Conservation (phyloP, 2,113 vertebrate species). For the Seriola dumerili region DNA sequence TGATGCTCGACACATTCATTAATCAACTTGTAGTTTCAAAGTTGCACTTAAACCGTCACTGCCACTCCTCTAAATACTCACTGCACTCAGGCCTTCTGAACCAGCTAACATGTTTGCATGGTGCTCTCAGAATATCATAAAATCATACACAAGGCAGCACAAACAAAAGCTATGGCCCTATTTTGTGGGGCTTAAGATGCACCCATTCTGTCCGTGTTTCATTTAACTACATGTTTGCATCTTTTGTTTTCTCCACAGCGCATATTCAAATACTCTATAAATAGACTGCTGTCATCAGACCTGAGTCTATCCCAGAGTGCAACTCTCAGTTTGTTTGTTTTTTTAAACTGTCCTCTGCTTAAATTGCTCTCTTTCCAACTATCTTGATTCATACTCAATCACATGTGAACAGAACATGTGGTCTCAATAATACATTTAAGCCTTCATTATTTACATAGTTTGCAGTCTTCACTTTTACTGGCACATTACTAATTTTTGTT, state of each 20-base stretch:
- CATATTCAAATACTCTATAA: conserved; percentile 48
- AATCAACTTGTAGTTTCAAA: background rate
- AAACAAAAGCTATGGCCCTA: background rate
- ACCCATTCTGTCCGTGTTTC: conserved; percentile 6
- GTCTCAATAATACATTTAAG: too few species aligned
- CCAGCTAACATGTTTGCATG: conserved; percentile 10
- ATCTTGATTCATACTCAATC: too few species aligned
- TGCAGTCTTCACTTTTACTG: background rate
- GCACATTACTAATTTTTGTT: background rate
- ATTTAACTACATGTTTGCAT: conserved; percentile 37
- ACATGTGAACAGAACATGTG: too few species aligned
- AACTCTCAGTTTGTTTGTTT: background rate
- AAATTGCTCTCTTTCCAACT: too few species aligned
- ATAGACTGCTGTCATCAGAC: conserved; percentile 37
- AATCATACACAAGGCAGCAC: background rate
- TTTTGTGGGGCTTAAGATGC: background rate
- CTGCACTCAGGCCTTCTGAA: background rate
- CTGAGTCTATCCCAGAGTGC: background rate
- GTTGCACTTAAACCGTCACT: background rate
- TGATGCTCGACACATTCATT: background rate
- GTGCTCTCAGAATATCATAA: background rate
- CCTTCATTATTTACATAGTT: background rate
- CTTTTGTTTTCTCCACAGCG: conserved; percentile 37
- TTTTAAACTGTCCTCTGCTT: too few species aligned
- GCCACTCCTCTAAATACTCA: background rate